phyloP scores from a whole-genome alignment of 2,113 vertebrate species.

The Pluvialis apricaria region DNA sequence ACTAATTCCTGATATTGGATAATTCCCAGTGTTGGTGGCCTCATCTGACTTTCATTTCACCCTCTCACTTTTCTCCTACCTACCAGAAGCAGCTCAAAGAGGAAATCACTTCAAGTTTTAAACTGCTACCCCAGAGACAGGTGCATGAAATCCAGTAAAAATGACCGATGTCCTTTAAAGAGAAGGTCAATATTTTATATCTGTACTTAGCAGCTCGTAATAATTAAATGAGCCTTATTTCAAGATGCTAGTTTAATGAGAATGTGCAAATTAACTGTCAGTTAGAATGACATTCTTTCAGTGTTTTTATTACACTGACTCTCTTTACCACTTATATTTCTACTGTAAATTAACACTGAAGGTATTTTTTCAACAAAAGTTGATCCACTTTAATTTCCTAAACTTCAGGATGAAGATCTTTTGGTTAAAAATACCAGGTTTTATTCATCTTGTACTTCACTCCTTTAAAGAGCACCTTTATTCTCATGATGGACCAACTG shows the following conservation, averaged over 20 bases:
- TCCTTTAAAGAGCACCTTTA: not conserved
- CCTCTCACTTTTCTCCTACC: not conserved
- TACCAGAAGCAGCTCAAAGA: not conserved
- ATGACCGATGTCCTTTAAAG: not conserved
- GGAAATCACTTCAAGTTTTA: not conserved
- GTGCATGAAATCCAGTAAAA: not conserved
- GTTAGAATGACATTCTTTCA: not conserved
- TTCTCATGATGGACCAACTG: not conserved
- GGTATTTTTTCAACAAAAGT: not conserved
- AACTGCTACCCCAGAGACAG: not conserved
- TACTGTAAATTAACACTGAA: not conserved
- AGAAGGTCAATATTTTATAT: constrained; percentile 47
- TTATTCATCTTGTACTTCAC: not conserved
- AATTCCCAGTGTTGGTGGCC: not conserved
- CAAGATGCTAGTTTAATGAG: constrained; percentile 46
- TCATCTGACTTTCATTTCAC: not conserved
- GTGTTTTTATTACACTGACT: not conserved
- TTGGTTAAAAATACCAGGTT: not conserved
- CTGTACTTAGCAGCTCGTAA: not conserved
- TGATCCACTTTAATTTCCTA: not conserved
- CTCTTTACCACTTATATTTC: not conserved
- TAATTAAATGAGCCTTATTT: constrained; percentile 39
- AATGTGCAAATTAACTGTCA: constrained; percentile 23
- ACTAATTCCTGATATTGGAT: not conserved
- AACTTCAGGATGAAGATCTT: not conserved